A percentile compares a stretch with the other conserved stretches of the same genome.
Evolutionary conservation across 2,797 vertebrate species (phyloP).

Genomic region (Lithobates sylvaticus): DNA sequence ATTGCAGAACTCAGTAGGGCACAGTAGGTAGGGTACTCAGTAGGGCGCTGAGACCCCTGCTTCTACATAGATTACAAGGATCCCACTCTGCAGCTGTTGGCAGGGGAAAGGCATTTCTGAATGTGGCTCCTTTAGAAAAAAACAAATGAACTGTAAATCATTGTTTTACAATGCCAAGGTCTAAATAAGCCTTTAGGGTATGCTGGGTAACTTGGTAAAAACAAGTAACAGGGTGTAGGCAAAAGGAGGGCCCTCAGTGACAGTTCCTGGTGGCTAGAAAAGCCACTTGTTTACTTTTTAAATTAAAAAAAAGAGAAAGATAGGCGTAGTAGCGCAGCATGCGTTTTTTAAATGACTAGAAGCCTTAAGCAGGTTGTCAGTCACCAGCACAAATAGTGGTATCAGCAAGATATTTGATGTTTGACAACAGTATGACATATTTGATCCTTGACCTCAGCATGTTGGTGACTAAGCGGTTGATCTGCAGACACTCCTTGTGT

Average conservation of each 20-base stretch:
- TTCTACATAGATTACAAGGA: too few relatives aligned
- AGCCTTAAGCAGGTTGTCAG: slow-evolving; percentile 16
- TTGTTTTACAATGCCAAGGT: too few relatives aligned
- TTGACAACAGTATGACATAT: slow-evolving; percentile 5
- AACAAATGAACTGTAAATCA: too few relatives aligned
- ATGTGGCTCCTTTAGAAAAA: too few relatives aligned
- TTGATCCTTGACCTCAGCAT: slow-evolving; percentile 27
- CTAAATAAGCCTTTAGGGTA: too few relatives aligned
- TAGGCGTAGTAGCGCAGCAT: background rate
- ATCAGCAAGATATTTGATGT: slow-evolving; percentile 33
- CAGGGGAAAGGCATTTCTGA: too few relatives aligned
- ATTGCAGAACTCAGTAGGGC: too few relatives aligned
- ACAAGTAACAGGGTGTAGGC: too few relatives aligned
- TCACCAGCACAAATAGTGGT: slow-evolving; percentile 14
- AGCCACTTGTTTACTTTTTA: background rate
- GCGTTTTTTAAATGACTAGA: background rate
- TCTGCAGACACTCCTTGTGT: slow-evolving; percentile 51
- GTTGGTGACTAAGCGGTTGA: slow-evolving; percentile 46
- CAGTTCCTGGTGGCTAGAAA: background rate
- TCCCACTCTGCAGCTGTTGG: too few relatives aligned
- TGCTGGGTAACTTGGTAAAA: too few relatives aligned
- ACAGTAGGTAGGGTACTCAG: too few relatives aligned
- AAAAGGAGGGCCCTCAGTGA: background rate
- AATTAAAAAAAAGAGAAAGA: background rate
- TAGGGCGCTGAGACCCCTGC: too few relatives aligned